Evolutionary conservation across 2,888 invertebrate genomes (phyloP).

Genomic region (Scaptodrosophila latifasciaeformis): DNA sequence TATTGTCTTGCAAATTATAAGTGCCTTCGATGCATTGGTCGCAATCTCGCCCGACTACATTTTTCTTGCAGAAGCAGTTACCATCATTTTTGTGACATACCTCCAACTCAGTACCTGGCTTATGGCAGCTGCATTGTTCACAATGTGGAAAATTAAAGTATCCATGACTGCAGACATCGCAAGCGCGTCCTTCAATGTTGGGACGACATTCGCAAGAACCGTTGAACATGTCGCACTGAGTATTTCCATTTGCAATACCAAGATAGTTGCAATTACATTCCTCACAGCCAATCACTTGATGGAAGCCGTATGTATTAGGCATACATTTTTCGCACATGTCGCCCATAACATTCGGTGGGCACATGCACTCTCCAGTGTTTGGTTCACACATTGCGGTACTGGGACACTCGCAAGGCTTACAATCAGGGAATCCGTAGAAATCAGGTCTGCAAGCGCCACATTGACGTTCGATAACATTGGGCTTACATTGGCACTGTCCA

Average conservation of each 20-base stretch:
- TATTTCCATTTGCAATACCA: slow-evolving; percentile 84
- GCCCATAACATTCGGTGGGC: slow-evolving; percentile 93
- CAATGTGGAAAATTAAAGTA: slow-evolving; percentile 93
- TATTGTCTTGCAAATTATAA: slow-evolving; percentile 89
- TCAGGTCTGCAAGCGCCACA: slow-evolving; percentile 88
- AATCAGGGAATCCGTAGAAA: slow-evolving; percentile 96
- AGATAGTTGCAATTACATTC: slow-evolving; percentile 91
- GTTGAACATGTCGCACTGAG: slow-evolving; percentile 90
- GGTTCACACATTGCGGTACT: slow-evolving; percentile 88
- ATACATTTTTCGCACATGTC: slow-evolving; percentile 92
- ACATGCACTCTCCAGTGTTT: slow-evolving; percentile 87
- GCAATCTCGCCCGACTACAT: slow-evolving; percentile 85
- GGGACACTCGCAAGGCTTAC: slow-evolving; percentile 91
- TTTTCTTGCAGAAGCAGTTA: slow-evolving; percentile 85
- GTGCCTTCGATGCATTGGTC: slow-evolving; percentile 91
- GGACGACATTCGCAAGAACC: slow-evolving; percentile 91
- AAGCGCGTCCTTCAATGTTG: slow-evolving; percentile 91
- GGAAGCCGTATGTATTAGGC: slow-evolving; percentile 91
- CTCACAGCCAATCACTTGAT: slow-evolving; percentile 95
- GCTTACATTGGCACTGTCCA: slow-evolving; percentile 95
- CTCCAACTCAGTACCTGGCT: slow-evolving; percentile 87
- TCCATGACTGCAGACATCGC: slow-evolving; percentile 90
- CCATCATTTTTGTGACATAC: slow-evolving; percentile 87
- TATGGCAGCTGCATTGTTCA: slow-evolving; percentile 86
- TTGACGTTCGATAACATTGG: slow-evolving; percentile 93